Evolutionary conservation across 2,888 invertebrate genomes (phyloP).

Genomic region (Heteropelma amictum): DNA sequence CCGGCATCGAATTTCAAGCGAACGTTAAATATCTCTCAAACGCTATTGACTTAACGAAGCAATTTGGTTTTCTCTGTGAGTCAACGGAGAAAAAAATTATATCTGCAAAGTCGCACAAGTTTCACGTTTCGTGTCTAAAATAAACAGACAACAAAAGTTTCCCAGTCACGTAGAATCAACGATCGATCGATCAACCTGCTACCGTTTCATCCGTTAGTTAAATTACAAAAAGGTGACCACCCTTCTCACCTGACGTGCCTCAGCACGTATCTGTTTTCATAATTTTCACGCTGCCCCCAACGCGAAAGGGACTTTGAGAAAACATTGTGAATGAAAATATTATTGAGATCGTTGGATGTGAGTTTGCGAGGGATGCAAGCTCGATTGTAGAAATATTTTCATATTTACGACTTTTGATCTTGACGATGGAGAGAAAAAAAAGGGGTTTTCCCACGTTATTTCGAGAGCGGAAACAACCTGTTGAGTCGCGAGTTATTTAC

Average conservation of each 20-base stretch:
- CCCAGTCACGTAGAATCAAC: neutral
- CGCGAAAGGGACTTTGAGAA: slow-evolving; percentile 57
- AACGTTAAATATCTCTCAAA: no score
- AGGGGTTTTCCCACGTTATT: slow-evolving; percentile 29
- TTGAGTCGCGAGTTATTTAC: slow-evolving; percentile 22
- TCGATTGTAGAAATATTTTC: slow-evolving; percentile 62
- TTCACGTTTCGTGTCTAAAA: neutral
- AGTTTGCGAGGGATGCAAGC: slow-evolving; percentile 33
- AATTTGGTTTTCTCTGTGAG: neutral
- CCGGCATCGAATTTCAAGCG: no score
- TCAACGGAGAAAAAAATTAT: no score
- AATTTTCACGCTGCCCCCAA: slow-evolving; percentile 66
- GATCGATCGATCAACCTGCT: slow-evolving; percentile 42
- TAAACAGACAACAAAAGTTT: neutral
- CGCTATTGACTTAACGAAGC: no score
- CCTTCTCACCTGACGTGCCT: neutral
- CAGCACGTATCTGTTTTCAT: slow-evolving; percentile 49
- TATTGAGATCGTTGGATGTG: slow-evolving; percentile 54
- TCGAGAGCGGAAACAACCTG: slow-evolving; percentile 5
- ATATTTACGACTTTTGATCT: slow-evolving; percentile 34
- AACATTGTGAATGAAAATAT: slow-evolving; percentile 71
- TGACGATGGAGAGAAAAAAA: slow-evolving; percentile 11
- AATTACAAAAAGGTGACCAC: no score
- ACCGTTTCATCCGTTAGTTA: no score
- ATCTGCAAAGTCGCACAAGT: no score